A percentile compares a stretch with the other conserved stretches of the same genome.
These are phyloP conservation scores for Biston betularia DNA, from an alignment of 2,888 invertebrate species.

Conservation along the genomic window DNA sequence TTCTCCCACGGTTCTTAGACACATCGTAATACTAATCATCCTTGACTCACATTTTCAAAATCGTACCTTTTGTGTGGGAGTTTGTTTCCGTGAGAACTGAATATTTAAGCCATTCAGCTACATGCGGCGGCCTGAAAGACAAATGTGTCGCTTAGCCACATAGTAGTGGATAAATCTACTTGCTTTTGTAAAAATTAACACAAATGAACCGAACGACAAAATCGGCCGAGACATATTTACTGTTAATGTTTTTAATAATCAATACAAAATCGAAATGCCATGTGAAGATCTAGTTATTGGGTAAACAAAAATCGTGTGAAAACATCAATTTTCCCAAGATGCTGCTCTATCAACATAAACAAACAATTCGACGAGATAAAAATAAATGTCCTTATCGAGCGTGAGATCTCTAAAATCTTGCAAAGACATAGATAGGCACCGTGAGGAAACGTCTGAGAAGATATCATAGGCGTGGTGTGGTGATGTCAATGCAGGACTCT, in stretches of 20 bases:
- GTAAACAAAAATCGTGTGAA: constrained; percentile 31
- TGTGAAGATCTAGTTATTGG: constrained; percentile 14
- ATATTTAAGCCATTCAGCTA: constrained; percentile 62
- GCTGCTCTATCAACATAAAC: constrained; percentile 32
- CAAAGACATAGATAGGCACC: constrained; percentile 3
- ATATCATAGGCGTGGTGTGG: constrained; percentile 1
- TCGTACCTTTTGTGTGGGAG: constrained; percentile 80
- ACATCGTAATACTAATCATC: constrained; percentile 74
- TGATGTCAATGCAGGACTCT: background rate
- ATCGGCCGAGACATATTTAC: constrained; percentile 6
- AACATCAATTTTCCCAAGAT: constrained; percentile 30
- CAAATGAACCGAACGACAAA: constrained; percentile 36
- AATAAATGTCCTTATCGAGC: constrained; percentile 24
- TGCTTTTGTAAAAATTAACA: constrained; percentile 31
- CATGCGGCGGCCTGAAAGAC: constrained; percentile 59
- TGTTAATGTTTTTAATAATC: constrained; percentile 17
- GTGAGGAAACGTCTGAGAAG: background rate
- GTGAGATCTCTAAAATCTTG: constrained; percentile 27
- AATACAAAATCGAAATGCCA: constrained; percentile 10
- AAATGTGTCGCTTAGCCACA: constrained; percentile 28
- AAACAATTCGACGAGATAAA: constrained; percentile 33
- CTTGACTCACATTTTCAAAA: constrained; percentile 83
- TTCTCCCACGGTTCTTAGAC: constrained; percentile 77
- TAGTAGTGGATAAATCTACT: constrained; percentile 17
- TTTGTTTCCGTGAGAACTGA: constrained; percentile 80